A percentile compares a stretch with the other conserved stretches of the same genome.
Evolutionary conservation across 2,888 invertebrate species (phyloP).

Genomic region (Scaptomyza cyrtandrae): DNA sequence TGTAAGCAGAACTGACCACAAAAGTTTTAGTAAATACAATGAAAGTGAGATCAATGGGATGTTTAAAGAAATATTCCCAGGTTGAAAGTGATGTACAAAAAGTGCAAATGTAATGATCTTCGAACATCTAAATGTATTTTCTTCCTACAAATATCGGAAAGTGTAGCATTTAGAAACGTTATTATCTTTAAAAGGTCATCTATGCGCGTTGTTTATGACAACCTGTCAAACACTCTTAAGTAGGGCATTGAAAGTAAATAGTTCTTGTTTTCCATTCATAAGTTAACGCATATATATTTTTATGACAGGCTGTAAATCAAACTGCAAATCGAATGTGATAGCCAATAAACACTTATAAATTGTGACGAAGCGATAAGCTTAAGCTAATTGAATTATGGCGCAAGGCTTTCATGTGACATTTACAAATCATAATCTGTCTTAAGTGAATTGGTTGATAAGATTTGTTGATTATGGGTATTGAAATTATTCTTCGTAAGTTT

Average conservation of each 20-base stretch:
- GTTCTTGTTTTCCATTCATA: slow-evolving; percentile 23
- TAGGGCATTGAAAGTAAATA: not conserved
- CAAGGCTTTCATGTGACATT: slow-evolving; percentile 7
- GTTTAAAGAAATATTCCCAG: not conserved
- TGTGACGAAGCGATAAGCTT: slow-evolving; percentile 29
- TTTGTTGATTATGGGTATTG: not conserved
- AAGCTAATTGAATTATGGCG: slow-evolving; percentile 19
- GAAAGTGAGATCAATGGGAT: not conserved
- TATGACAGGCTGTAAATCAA: slow-evolving; percentile 40
- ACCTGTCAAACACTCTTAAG: not conserved
- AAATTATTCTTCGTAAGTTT: not conserved
- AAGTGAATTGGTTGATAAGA: not conserved
- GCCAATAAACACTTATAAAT: slow-evolving; percentile 6
- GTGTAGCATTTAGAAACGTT: too few species aligned
- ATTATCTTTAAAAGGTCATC: not conserved
- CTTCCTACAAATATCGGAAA: too few species aligned
- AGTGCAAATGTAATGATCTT: not conserved
- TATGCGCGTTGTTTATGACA: not conserved
- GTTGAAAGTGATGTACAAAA: not conserved
- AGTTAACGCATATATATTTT: not conserved
- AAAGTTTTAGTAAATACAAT: not conserved
- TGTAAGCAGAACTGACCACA: slow-evolving; percentile 71
- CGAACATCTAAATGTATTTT: not conserved
- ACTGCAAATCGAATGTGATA: slow-evolving; percentile 32
- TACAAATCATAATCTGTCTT: not conserved